These are phyloP conservation scores for Stenotaenia linearis DNA, from an alignment of 2,888 invertebrate species.

Conservation along the genomic window DNA sequence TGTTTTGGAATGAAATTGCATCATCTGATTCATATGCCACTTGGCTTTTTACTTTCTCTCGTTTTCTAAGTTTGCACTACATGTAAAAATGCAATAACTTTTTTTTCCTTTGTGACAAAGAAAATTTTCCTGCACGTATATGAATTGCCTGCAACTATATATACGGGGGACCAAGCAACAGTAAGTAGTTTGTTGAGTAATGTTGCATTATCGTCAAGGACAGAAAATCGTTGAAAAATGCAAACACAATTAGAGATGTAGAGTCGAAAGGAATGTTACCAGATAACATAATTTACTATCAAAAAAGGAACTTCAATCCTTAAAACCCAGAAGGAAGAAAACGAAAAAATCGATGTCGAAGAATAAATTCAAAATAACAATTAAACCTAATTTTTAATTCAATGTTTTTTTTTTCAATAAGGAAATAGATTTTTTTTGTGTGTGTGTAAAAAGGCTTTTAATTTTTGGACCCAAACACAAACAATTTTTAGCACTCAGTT, in stretches of 20 bases:
- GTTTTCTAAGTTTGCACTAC: not conserved
- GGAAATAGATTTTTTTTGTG: too few relatives aligned
- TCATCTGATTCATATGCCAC: conserved; percentile 3
- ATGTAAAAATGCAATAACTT: not conserved
- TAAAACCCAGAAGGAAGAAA: too few relatives aligned
- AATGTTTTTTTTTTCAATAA: too few relatives aligned
- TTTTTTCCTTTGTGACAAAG: not conserved
- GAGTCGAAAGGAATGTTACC: not conserved
- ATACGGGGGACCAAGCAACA: not conserved
- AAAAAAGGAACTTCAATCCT: not conserved
- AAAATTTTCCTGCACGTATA: not conserved
- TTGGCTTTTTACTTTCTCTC: not conserved
- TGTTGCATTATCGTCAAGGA: not conserved
- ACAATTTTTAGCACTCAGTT: not conserved
- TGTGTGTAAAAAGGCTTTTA: not conserved
- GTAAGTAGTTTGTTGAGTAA: not conserved
- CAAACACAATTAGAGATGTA: not conserved
- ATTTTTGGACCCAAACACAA: not conserved
- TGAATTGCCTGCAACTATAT: not conserved
- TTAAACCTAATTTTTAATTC: too few relatives aligned
- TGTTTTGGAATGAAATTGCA: not conserved
- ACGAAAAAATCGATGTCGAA: too few relatives aligned
- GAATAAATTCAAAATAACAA: too few relatives aligned
- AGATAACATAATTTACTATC: not conserved
- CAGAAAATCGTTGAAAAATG: not conserved